Evolutionary conservation across 2,888 invertebrate genomes (phyloP).

Genomic region (Tortrix viridana): DNA sequence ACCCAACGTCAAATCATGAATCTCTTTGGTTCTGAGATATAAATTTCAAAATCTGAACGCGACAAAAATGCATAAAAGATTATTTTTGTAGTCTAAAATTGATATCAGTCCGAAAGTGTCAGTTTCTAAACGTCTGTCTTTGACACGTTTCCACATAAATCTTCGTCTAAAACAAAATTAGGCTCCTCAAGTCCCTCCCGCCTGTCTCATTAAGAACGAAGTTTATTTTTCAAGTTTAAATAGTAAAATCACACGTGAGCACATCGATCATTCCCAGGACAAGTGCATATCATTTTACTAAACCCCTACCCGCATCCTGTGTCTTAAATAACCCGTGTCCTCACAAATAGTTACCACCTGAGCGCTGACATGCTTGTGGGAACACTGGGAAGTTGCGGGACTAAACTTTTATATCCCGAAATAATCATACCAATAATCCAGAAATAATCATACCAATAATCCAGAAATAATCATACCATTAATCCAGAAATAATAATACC

Average conservation of each 20-base stretch:
- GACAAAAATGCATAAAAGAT: too few species aligned
- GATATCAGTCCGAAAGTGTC: not conserved
- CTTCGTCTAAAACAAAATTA: constrained; percentile 9
- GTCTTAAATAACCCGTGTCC: constrained; percentile 48
- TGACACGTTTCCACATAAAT: constrained; percentile 12
- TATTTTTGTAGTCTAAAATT: not conserved
- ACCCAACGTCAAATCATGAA: too few species aligned
- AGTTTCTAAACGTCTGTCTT: not conserved
- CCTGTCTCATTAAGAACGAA: constrained; percentile 3
- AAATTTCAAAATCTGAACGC: too few species aligned
- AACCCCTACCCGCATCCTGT: constrained; percentile 62
- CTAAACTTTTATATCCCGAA: too few species aligned
- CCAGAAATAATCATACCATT: too few species aligned
- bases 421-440: too few species aligned
- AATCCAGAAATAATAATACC: too few species aligned
- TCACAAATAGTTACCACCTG: constrained; percentile 39
- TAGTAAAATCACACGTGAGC: constrained; percentile 14
- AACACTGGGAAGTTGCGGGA: too few species aligned
- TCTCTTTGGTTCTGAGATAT: too few species aligned
- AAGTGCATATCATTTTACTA: constrained; percentile 48
- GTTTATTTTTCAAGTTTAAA: constrained; percentile 11
- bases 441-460: too few species aligned
- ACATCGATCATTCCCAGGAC: constrained; percentile 28
- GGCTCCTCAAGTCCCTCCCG: not conserved
- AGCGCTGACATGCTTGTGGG: not conserved